Base-by-base conservation (phyloP, 2,113 vertebrate species). In the Ictalurus furcatus region DNA sequence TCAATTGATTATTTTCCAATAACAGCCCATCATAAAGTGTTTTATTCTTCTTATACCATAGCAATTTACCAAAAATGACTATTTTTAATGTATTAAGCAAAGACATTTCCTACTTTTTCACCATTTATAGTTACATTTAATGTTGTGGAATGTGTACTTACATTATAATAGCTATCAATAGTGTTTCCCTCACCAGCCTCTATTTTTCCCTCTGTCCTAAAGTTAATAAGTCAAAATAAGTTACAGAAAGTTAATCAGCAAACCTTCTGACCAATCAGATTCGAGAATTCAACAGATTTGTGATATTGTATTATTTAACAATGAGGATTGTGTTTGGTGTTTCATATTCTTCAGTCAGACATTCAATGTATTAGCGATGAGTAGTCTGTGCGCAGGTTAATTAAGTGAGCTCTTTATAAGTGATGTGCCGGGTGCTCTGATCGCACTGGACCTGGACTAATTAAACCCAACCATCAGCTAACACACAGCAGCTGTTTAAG, bases 361-460 rank as follows among this genome's bases (percentile, higher is more conserved):
- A 19, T 19, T 54, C 5, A 74, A 19, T 40, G 71, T 2, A 44
- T 44, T 74, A 23, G 86, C 59, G 48, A 82, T 84, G 81, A 83
- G 84, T n/a, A 44, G 23, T 69, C 69, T 90, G 83, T 63, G 74
- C 44, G 73, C 56, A 48, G 80, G 79, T 54, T 91, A 86, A 91
- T 92, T 88, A 87, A 90, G 83, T 85, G 87, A 48, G 87, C 78
- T 71, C n/a, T 90, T 91, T 87, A 90, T 87, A 86, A 90, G 84
- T 79, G 85, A 71, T 83, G 30, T 23, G 30, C 89, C 71, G 71
- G 85, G 85, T 88, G 84, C 84, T 85, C 80, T 56, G 90, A 65
- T 82, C 74, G 69, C 88, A 88, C 74, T 84, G 63, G 67, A 89
- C 52, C 23, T 34, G 34, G 76, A 63, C 89, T 90, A 81, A 88